Base-by-base conservation (phyloP, 2,113 vertebrate species). In the Charadrius vociferus region DNA sequence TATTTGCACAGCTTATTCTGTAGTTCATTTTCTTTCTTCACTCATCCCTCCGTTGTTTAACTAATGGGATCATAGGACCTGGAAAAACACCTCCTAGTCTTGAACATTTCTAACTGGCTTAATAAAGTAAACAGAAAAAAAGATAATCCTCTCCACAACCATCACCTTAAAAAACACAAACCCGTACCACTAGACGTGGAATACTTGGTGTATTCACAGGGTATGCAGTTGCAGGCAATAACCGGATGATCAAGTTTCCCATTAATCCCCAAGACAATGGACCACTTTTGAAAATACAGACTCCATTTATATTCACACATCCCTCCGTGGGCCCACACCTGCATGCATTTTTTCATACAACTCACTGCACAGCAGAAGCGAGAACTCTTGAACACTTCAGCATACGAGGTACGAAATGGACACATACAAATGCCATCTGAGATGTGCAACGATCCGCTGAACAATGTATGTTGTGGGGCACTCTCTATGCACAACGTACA, bases 191-290 rank as follows among this genome's bases (percentile, higher is more conserved):
- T 13, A 59, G 72, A 53, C 0, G 1, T 34, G 79, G 86, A 87
- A 61, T 67, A 91, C n/a, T n/a, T 2, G 19, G 47, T 27, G 39
- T 29, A 62, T 66, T 95, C 87, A 86, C 65, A 74, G 66, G 34
- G 50, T 32, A n/a, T 20, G 58, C 39, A 66, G 65, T 52, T 92
- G 61, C 62, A 71, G 67, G 88, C 78, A 95, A 63, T 63, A 97
- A 97, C 97, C 5, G 20, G 96, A 88, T 39, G 58, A 96, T 95
- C 93, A 62, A 91, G 95, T 95, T 96, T 83, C 67, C 41, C 41
- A 56, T 92, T 95, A 95, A 97, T 95, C 96, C 96, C 50, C 49
- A 79, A 81, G 49, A 97, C 91, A 96, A 96, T 85, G 68, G 65
- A 34, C 43, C n/a, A 37, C 63, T 96, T 94, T 56, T 88, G 81